phyloP scores from a whole-genome alignment of 1,140 invertebrate genomes.

The Papilio machaon region DNA sequence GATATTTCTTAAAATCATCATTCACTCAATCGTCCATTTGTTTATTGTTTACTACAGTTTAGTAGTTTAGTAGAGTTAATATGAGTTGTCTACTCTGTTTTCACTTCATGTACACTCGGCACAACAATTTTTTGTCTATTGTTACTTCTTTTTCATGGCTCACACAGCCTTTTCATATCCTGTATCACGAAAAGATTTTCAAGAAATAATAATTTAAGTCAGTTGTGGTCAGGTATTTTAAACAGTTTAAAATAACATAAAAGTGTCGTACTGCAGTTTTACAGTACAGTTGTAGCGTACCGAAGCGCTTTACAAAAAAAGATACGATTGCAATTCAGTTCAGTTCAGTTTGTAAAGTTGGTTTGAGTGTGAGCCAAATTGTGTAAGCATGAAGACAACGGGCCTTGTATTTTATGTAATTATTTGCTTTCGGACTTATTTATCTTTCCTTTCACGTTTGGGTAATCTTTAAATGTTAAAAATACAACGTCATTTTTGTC shows the following conservation, averaged over 20 bases:
- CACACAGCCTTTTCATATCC: too few species aligned
- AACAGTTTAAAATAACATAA: neutral
- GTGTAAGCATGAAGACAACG: conserved; percentile 45
- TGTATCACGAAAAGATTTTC: too few species aligned
- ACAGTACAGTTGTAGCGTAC: neutral
- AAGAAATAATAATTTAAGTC: neutral
- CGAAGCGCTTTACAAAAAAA: conserved; percentile 28
- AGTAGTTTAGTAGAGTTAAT: too few species aligned
- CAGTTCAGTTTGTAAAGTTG: conserved; percentile 39
- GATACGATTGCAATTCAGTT: conserved; percentile 34
- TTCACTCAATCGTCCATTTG: too few species aligned
- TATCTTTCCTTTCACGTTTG: neutral
- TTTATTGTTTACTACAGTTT: too few species aligned
- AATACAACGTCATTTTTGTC: neutral
- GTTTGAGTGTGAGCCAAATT: conserved; percentile 57
- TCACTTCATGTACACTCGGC: too few species aligned
- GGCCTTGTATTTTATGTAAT: conserved; percentile 41
- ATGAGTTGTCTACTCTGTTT: too few species aligned
- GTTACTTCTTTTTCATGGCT: too few species aligned
- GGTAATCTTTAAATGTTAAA: neutral
- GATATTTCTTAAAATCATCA: too few species aligned
- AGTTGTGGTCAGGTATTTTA: neutral
- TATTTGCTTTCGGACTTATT: conserved; percentile 28
- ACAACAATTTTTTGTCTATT: too few species aligned
- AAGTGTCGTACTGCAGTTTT: conserved; percentile 1